Evolutionary conservation across 2,797 vertebrate genomes (phyloP).

Genomic region (Spinibarbus caldwelli): DNA sequence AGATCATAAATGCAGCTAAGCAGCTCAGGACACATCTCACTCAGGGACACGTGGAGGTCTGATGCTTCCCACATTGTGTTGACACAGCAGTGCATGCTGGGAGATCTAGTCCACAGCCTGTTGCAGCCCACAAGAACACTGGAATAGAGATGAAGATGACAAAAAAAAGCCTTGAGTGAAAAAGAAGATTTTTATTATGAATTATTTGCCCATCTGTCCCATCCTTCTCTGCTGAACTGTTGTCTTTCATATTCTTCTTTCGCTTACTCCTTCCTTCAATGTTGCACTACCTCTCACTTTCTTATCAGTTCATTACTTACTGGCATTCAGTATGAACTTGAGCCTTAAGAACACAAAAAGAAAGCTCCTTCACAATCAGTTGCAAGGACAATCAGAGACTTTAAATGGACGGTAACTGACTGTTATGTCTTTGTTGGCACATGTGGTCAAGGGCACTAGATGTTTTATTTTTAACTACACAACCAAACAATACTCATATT

Average conservation of each 20-base stretch:
- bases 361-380: constrained; percentile 68
- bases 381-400: constrained; percentile 76
- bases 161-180: constrained; percentile 39
- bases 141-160: constrained; percentile 39
- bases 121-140: constrained; percentile 49
- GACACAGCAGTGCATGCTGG: constrained; percentile 59
- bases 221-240: constrained; percentile 3
- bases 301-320: constrained; percentile 34
- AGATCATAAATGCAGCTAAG: constrained; percentile 93
- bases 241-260: constrained; percentile 26
- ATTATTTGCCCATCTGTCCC: constrained; percentile 36
- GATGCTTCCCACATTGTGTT: constrained; percentile 47
- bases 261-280: constrained; percentile 38
- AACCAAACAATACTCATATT: neutral
- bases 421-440: constrained; percentile 52
- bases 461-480: constrained; percentile 21
- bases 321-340: constrained; percentile 41
- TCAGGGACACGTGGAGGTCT: constrained; percentile 84
- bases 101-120: constrained; percentile 54
- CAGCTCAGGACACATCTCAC: constrained; percentile 80
- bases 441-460: constrained; percentile 54
- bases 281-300: constrained; percentile 44
- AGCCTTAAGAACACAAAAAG: constrained; percentile 50
- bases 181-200: neutral
- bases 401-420: constrained; percentile 2